Percentiles rank a stretch among this genome's conserved stretches.
Evolutionary conservation across 1,140 invertebrate species (phyloP).

Genomic region (Cydia strobilella): DNA sequence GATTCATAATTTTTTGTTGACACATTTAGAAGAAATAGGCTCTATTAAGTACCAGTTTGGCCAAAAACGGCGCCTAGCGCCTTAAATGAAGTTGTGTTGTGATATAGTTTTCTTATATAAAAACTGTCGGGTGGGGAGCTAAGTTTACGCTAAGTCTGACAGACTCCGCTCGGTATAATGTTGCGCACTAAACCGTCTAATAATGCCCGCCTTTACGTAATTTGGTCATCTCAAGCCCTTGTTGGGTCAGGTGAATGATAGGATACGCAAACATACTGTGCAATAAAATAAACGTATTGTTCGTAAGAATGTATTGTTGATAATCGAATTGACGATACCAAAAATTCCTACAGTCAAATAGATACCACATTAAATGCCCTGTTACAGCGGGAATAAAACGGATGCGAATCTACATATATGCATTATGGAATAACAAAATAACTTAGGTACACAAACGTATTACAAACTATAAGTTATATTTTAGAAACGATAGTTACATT

Average conservation of each 20-base stretch:
- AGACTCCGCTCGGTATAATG: too few species aligned
- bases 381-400: not conserved
- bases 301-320: conserved; percentile 5
- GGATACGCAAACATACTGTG: not conserved
- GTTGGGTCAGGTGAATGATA: not conserved
- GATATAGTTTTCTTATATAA: too few species aligned
- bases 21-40: too few species aligned
- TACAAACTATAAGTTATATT: not conserved
- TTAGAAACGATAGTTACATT: not conserved
- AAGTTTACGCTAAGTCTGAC: too few species aligned
- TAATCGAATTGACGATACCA: conserved; percentile 2
- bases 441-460: not conserved
- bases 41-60: too few species aligned
- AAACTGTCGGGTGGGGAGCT: too few species aligned
- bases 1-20: too few species aligned
- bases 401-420: not conserved
- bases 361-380: not conserved
- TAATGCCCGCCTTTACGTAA: not conserved
- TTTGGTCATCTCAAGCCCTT: too few species aligned
- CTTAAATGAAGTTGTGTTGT: too few species aligned
- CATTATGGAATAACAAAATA: not conserved
- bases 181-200: too few species aligned
- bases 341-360: not conserved
- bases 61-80: too few species aligned
- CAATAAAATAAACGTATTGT: conserved; percentile 1